These are phyloP conservation scores for Microcebus griseorufus DNA, from an alignment of 2,113 vertebrate species.

Conservation along the genomic window DNA sequence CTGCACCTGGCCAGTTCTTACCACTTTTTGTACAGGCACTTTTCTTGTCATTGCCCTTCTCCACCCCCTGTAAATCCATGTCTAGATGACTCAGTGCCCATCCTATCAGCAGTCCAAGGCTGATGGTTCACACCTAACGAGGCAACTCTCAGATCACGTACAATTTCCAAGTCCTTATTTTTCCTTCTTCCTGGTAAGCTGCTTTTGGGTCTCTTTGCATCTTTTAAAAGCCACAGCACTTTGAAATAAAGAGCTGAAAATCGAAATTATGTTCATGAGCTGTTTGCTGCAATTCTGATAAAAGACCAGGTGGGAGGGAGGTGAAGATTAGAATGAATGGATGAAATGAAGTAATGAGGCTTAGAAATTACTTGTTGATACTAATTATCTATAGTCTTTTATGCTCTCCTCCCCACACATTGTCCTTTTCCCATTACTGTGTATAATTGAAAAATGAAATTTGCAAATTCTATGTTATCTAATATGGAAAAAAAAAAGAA, in stretches of 20 bases:
- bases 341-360: conserved; percentile 34
- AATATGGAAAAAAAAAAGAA: conserved; percentile 1
- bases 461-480: conserved; percentile 43
- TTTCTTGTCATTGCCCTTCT: neutral
- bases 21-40: neutral
- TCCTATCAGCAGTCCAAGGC: neutral
- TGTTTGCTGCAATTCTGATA: conserved; percentile 26
- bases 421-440: conserved; percentile 29
- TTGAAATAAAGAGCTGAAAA: conserved; percentile 21
- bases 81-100: neutral
- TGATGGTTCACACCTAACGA: too few relatives aligned
- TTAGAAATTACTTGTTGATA: conserved; percentile 26
- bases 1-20: neutral
- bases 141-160: too few relatives aligned
- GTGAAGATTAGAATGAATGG: conserved; percentile 38
- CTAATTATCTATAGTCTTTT: conserved; percentile 15
- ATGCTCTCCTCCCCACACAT: neutral
- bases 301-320: neutral
- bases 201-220: neutral
- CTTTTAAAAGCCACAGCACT: conserved; percentile 18
- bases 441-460: conserved; percentile 52
- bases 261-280: conserved; percentile 6
- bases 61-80: neutral
- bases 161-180: neutral
- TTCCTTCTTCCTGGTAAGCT: neutral